phyloP scores from a whole-genome alignment of 2,113 vertebrate species.

The Dromiciops gliroides region DNA sequence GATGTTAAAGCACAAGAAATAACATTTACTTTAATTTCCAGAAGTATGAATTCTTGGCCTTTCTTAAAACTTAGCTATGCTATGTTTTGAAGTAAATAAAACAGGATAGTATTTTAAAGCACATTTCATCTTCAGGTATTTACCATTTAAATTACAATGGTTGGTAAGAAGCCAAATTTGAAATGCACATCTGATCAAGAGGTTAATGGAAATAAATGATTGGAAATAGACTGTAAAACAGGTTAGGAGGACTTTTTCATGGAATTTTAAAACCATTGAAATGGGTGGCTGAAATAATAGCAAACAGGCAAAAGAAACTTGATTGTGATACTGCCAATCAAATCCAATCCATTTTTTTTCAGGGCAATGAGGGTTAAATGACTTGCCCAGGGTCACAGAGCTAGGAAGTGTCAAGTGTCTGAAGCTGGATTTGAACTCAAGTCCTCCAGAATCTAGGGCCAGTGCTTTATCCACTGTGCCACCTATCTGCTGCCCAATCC shows the following conservation, averaged over 20 bases:
- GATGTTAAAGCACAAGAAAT: not conserved
- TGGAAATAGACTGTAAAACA: not conserved
- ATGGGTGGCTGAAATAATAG: not conserved
- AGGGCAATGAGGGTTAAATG: too few relatives aligned
- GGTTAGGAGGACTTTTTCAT: not conserved
- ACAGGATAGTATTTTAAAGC: not conserved
- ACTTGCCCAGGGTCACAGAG: too few relatives aligned
- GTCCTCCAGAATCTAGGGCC: too few relatives aligned
- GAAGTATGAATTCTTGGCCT: not conserved
- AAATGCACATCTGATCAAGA: not conserved
- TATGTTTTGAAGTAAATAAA: not conserved
- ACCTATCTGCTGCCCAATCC: too few relatives aligned
- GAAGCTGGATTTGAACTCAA: too few relatives aligned
- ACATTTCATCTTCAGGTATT: not conserved
- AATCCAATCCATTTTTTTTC: too few relatives aligned
- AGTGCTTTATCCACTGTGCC: too few relatives aligned
- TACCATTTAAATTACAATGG: slow-evolving; percentile 4
- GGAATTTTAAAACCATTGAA: not conserved
- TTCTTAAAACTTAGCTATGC: not conserved
- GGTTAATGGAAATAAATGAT: not conserved
- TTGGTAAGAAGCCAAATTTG: not conserved
- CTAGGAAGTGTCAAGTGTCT: too few relatives aligned
- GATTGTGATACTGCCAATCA: not conserved
- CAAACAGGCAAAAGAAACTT: not conserved
- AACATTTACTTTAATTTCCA: not conserved